A percentile compares a stretch with the other conserved stretches of the same genome.
These are phyloP conservation scores for Rugalucina vietnamica DNA, from an alignment of 2,888 invertebrate genomes.

Conservation along the genomic window DNA sequence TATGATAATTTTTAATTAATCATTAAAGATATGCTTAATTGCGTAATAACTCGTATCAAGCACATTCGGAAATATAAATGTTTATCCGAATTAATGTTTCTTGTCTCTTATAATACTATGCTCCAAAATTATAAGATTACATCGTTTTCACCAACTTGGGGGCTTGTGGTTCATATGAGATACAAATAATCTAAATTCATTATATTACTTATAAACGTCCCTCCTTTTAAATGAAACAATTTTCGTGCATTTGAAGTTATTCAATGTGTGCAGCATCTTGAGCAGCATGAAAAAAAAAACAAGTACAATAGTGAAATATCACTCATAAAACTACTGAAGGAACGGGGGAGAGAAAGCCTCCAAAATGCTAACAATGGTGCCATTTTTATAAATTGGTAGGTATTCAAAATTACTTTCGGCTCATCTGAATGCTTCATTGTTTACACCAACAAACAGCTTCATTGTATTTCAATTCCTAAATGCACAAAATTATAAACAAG, in stretches of 20 bases:
- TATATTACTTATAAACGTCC: too few relatives aligned
- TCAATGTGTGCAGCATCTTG: neutral
- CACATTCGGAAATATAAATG: constrained; percentile 34
- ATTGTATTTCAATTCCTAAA: neutral
- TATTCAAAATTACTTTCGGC: neutral
- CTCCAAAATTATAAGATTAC: neutral
- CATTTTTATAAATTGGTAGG: neutral
- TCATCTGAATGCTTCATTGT: neutral
- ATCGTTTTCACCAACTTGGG: neutral
- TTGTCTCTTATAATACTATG: neutral
- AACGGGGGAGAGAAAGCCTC: neutral
- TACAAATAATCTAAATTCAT: too few relatives aligned
- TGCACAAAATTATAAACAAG: neutral
- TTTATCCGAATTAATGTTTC: neutral
- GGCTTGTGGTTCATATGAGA: too few relatives aligned
- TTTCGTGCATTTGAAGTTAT: too few relatives aligned
- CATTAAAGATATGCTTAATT: constrained; percentile 30
- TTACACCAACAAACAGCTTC: neutral
- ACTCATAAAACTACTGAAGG: neutral
- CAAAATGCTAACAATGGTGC: neutral
- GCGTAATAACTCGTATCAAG: constrained; percentile 26
- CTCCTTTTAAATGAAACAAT: too few relatives aligned
- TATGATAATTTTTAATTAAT: constrained; percentile 24
- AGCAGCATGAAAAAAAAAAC: neutral
- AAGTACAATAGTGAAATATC: neutral